Base-by-base conservation (phyloP, 2,797 vertebrate genomes). In the Apogon talboti region DNA sequence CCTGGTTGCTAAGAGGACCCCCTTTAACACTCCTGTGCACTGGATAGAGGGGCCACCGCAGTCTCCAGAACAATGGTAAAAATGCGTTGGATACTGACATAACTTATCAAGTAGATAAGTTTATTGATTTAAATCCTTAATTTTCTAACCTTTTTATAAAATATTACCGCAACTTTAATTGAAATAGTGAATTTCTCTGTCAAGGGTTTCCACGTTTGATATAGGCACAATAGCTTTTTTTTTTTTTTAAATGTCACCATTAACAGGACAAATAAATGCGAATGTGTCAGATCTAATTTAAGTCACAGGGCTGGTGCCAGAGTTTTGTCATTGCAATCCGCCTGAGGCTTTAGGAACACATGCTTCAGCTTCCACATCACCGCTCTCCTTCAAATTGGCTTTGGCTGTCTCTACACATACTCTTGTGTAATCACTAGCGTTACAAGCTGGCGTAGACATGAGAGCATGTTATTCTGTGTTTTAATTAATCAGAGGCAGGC, bases 1-100 rank as follows among this genome's bases (percentile, higher is more conserved):
- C 10, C 75, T 60, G 60, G 56, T 57, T 71, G 61, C 58, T 18
- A 42, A 61, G 71, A 64, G 64, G 24, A 71, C 46, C 33, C 11
- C 43, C 48, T 56, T 33, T 30, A 73, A 71, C 38, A 14, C 61
- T 13, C 50, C 14, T 47, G 58, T 40, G 74, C 74, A 42, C 64
- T 55, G 78, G 71, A 77, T 52, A 66, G 1, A 69, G 57, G 43
- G 54, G 65, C 60, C 45, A 6, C 16, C 66, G 38, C 69, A 14
- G 40, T 53, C 58, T 74, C 45, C 3, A 42, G 15, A 78, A 63
- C 50, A 69, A 92, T 92, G 90, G 90, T 92, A 89, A 82, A 21
- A 35, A 35, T 10, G 9, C 28, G 13, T 33, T 30, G 2, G 2
- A 38, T 49, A 18, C 19, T 16, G 11, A 12, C 12, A 49, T 30